Evolutionary conservation across 2,888 invertebrate species (phyloP), one percentile per base, ranked within the genome.

Genomic region (Epinotia nisella): DNA sequence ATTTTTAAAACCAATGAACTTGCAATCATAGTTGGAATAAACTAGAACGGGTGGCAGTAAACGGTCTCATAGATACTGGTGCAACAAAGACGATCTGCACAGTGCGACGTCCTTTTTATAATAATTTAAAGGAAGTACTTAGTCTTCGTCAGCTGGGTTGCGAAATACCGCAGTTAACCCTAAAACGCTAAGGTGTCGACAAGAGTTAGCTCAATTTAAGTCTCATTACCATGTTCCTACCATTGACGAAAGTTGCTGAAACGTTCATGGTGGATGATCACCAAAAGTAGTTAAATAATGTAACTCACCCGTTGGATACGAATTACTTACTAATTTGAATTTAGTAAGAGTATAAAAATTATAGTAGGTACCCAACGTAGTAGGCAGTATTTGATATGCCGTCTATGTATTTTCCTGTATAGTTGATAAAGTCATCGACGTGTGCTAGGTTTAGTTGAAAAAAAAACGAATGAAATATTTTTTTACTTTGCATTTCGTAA

Each of bases 141-240:
- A 77, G 76, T 68, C 77, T 79, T 76, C 75, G 75, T 77, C 77
- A 77, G 49, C 62, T 59, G 41, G 76, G 77, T 89, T 87, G 82
- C 79, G 85, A 85, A 87, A 72, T 82, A 82, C 82, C 82, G 83
- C 79, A 76, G 75, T 81, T 83, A 89, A 89, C 87, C 87, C 88
- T 80, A 69, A 61, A 71, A 70, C 60, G 24, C 35, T 71, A 49
- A 41, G 19, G 64, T 60, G 64, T 39, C 29, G 24, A 64, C 29
- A 15, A 69, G 15, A 60, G 5, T 29, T 45, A 45, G 41, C 61
- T 71, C 24, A 66, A 66, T 66, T 66, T 66, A 56, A 56, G 56
- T 66, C 41, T 10, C 66, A 56, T 66, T 66, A 55, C 49, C 49
- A n/a, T 49, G 15, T n/a, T n/a, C 13, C 4, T 49, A 49, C 45